Percentiles rank a stretch among this genome's conserved stretches.
Evolutionary conservation across 1,140 invertebrate species (phyloP).

Genomic region (Muscidifurax raptorellus): DNA sequence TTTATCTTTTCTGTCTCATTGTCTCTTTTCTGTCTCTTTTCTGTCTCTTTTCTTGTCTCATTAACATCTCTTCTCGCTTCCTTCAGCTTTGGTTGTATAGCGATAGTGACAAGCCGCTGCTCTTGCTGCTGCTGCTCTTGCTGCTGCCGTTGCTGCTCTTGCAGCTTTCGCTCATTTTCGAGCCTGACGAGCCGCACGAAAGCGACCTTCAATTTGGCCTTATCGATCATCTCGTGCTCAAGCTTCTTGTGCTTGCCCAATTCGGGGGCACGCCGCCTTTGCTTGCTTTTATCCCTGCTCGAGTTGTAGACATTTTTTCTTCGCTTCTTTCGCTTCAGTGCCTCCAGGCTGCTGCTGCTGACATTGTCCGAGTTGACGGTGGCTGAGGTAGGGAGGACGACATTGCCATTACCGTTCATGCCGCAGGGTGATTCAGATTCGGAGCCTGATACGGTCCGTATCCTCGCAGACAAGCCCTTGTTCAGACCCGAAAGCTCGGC

Average conservation of each 20-base stretch:
- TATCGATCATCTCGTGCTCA: background rate
- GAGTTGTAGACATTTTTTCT: conserved; percentile 35
- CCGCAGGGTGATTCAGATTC: conserved; percentile 17
- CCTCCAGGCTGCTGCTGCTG: conserved; percentile 9
- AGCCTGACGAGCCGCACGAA: conserved; percentile 30
- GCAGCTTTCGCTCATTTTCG: background rate
- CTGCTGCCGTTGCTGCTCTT: background rate
- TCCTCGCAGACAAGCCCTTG: conserved; percentile 28
- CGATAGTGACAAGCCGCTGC: background rate
- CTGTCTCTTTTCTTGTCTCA: no score
- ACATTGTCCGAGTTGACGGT: background rate
- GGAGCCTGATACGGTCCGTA: conserved; percentile 25
- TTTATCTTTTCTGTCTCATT: background rate
- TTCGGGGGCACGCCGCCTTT: background rate
- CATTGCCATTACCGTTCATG: background rate
- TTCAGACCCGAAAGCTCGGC: background rate
- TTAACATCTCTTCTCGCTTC: background rate
- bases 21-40: no score
- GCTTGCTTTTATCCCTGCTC: background rate
- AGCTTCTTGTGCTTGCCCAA: background rate
- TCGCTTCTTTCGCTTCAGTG: conserved; percentile 45
- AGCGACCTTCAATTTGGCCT: conserved; percentile 17
- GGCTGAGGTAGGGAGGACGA: background rate
- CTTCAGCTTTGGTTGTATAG: background rate
- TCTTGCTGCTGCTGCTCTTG: background rate